Evolutionary conservation across 2,113 vertebrate genomes (phyloP), one percentile per base, ranked within the genome.

Genomic region (Leptosomus discolor): DNA sequence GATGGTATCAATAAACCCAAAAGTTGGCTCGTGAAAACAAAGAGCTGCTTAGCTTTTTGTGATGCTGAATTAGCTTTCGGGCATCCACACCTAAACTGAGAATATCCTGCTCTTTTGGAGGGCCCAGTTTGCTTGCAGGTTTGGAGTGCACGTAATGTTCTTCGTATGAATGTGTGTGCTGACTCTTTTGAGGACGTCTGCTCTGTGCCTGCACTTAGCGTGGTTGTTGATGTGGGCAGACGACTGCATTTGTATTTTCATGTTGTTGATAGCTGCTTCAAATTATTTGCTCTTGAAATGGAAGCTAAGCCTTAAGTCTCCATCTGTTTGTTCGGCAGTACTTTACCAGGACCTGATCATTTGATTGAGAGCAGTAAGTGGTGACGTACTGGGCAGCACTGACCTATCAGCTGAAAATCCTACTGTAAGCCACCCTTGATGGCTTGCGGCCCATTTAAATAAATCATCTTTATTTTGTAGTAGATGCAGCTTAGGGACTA

Each of bases 241-340:
- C 18, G 75, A 0, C 45, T 53, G 56, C 79, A 39, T 10, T 0
- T 24, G 53, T 36, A 1, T 15, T 39, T 51, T 63, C 57, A 16
- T 32, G 48, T 4, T 46, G 45, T 11, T 58, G 50, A 7, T 41
- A 15, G 81, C 56, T 45, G 24, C 58, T 85, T 32, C 24, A 8
- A 32, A 27, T 60, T 5, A 29, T 39, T 71, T 71, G 23, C 46
- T 67, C 27, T 85, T 79, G 7, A 34, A 56, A 29, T 19, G 29
- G 43, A 83, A 54, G 37, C 17, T 39, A 22, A 74, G 18, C 51
- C 48, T 21, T 45, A 26, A 37, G 4, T n/a, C 48, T 56, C 23
- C 21, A 2, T n/a, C 36, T 46, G 3, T n/a, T 77, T 16, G 1
- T 26, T 30, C 3, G 12, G 21, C 24, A 39, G 56, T 4, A 5